Base-by-base conservation (phyloP, 1,140 invertebrate species). In the Neodiprion virginianus region DNA sequence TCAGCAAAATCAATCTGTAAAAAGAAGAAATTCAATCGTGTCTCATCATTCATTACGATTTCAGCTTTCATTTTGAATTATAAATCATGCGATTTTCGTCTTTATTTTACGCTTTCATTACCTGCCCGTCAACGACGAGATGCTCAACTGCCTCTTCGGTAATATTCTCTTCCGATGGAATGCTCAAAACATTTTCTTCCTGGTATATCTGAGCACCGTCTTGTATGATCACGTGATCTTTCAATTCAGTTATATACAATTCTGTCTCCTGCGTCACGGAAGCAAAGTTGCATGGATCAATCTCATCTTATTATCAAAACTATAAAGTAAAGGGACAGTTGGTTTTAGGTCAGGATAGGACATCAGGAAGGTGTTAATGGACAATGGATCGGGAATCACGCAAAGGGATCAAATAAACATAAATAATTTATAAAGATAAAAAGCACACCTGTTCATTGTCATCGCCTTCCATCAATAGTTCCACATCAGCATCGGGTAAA, bases 181-280 rank as follows among this genome's bases (percentile, higher is more conserved):
- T 84, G 74, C 86, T 88, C 23, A 86, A 79, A 72, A 85, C 78
- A 78, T 84, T 81, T 70, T 82, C 84, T 76, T 88, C 83, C 7
- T 83, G 79, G 73, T 88, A 83, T 71, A 88, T 82, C 73, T 86
- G 84, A 68, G 86, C 79, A 7, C 87, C 87, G 9, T 79, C 84
- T 69, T 86, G 81, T 75, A 91, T 90, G 28, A 91, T 87, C n/a
- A 91, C 89, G 75, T 90, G 89, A 73, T 90, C 87, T 76, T 91
- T 90, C 7, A 91, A 76, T 78, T 91, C 91, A 0, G 89, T 86
- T 14, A 92, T 89, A 75, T 90, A 91, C 50, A 91, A 78, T 76
- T 90, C 90, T 8, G 88, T 86, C 75, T 90, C 89, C 50, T 87
- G 83, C 70, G 81, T 48, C 79, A 84, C 69, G 66, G 76, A 80